Evolutionary conservation across 1,140 invertebrate genomes (phyloP), one percentile per base, ranked within the genome.

Genomic region (Lethrus apterus): DNA sequence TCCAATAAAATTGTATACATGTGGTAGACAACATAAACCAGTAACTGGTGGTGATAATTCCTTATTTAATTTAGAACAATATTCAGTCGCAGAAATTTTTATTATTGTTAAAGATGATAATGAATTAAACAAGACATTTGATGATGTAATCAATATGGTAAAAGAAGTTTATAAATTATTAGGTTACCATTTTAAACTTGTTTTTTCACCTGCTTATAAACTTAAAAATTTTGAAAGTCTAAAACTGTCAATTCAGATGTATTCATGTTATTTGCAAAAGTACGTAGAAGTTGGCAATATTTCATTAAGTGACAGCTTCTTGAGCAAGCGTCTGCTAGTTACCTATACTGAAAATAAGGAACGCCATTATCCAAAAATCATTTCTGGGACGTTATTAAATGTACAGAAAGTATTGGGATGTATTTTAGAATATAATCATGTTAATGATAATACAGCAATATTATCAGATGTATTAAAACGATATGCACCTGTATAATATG

Each of bases 231-330:
- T 70, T 59, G 83, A 86, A 60, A 75, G 73, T 50, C 67, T 81
- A 36, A 69, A 74, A 51, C 55, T 79, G 2, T 73, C 72, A 13
- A 71, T 84, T 54, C 75, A 85, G 69, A 73, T 85, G 69, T 84
- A 74, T 72, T 84, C 81, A 0, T 60, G 64, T 11, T 70, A 70
- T 56, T 60, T 65, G 14, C 55, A 76, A 32, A 51, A 60, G 15
- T 86, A 82, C 62, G 54, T 83, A 2, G 78, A 81, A 69, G 71
- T 84, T 45, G 82, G 77, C 3, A 68, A 78, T 68, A 42, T 85
- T 31, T 80, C 78, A 1, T 40, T 76, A 8, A 76, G 71, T 59
- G 76, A 74, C 23, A 70, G 77, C 51, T 86, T 77, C 57, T 71
- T 84, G 13, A 81, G 79, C 58, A 83, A 84, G 62, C 70, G 83